These are phyloP conservation scores for Xenopus laevis DNA, from an alignment of 2,113 vertebrate genomes.

Conservation along the genomic window DNA sequence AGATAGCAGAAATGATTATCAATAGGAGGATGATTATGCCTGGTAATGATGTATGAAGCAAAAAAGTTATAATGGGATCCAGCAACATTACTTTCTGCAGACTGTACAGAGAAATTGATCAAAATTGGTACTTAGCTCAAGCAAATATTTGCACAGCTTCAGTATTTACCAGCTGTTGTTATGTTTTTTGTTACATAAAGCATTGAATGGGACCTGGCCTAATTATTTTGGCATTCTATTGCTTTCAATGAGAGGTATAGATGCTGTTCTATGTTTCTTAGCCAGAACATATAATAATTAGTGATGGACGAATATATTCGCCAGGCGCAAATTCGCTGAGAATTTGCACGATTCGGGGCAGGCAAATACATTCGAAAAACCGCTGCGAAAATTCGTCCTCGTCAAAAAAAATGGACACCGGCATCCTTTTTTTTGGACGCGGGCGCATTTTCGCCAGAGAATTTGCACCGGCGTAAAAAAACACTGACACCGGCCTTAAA, in stretches of 20 bases:
- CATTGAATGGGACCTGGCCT: not conserved
- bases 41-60: slow-evolving; percentile 44
- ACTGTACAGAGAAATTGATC: not conserved
- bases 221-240: not conserved
- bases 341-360: too few relatives aligned
- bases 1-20: slow-evolving; percentile 44
- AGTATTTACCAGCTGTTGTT: not conserved
- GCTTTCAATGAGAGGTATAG: not conserved
- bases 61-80: slow-evolving; percentile 15
- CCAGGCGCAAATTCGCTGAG: too few relatives aligned
- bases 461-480: too few relatives aligned
- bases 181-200: not conserved
- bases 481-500: too few relatives aligned
- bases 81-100: not conserved
- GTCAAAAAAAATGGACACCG: too few relatives aligned
- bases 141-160: not conserved
- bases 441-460: too few relatives aligned
- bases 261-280: not conserved
- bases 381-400: too few relatives aligned
- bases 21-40: slow-evolving; percentile 45
- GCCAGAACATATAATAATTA: not conserved
- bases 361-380: too few relatives aligned
- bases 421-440: too few relatives aligned
- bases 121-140: not conserved
- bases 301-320: too few relatives aligned